Percentiles rank a stretch among this genome's conserved stretches.
Conservation (phyloP, 2,888 invertebrate genomes). For the Marasmarcha lunaedactyla region DNA sequence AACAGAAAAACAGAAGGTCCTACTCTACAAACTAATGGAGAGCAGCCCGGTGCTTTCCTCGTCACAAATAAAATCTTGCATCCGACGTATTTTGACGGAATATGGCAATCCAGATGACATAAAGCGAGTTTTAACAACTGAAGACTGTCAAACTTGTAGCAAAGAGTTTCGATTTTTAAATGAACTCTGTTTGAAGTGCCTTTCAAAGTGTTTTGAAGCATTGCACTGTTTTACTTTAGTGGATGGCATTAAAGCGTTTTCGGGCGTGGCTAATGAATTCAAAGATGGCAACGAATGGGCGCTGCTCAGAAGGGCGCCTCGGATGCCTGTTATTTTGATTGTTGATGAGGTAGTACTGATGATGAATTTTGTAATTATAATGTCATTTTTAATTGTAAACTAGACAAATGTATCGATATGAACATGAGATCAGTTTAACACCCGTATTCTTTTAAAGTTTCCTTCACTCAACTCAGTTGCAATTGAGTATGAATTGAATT, state of each 20-base stretch:
- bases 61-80: slow-evolving; percentile 41
- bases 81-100: slow-evolving; percentile 47
- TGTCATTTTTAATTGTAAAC: no score
- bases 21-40: slow-evolving; percentile 52
- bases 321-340: slow-evolving; percentile 74
- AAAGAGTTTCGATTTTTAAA: slow-evolving; percentile 33
- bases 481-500: no score
- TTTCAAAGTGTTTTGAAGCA: slow-evolving; percentile 39
- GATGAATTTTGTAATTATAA: background rate
- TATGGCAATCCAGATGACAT: slow-evolving; percentile 39
- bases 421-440: no score
- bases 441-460: no score
- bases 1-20: slow-evolving; percentile 40
- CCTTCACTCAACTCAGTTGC: no score
- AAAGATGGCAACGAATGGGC: slow-evolving; percentile 45
- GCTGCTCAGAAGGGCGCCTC: slow-evolving; percentile 45
- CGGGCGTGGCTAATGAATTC: slow-evolving; percentile 38
- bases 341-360: slow-evolving; percentile 72
- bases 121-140: slow-evolving; percentile 20
- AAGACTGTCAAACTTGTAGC: slow-evolving; percentile 30
- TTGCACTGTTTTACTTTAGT: slow-evolving; percentile 42
- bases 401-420: no score
- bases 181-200: slow-evolving; percentile 45
- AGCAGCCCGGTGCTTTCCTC: slow-evolving; percentile 33
- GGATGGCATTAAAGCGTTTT: slow-evolving; percentile 51